These are phyloP conservation scores for Porites lutea DNA, from an alignment of 64 coral and sea anemone genomes.

Conservation along the genomic window DNA sequence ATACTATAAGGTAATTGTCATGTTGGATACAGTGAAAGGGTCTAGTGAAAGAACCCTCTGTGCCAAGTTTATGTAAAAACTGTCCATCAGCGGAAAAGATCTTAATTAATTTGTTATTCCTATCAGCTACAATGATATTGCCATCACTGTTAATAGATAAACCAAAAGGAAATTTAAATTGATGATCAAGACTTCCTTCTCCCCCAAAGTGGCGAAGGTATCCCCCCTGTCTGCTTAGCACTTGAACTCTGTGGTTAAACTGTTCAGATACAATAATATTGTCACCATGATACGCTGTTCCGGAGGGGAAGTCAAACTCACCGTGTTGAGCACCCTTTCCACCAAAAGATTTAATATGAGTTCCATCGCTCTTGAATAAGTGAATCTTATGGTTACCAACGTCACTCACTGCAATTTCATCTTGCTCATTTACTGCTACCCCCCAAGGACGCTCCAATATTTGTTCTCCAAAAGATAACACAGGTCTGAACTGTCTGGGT, in stretches of 20 bases:
- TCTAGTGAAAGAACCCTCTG: slow-evolving; percentile 6
- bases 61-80: neutral
- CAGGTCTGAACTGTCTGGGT: too few species aligned
- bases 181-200: neutral
- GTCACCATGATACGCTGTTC: neutral
- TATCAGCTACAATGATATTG: neutral
- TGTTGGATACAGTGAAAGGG: slow-evolving; percentile 44
- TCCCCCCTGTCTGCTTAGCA: neutral
- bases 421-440: neutral
- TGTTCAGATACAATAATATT: slow-evolving; percentile 5
- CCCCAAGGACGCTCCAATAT: slow-evolving; percentile 22
- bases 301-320: neutral
- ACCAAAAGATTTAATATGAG: neutral
- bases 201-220: neutral
- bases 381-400: neutral
- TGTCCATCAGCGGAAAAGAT: neutral
- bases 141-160: neutral
- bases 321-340: neutral
- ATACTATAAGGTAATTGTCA: slow-evolving; percentile 27
- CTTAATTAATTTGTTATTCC: neutral
- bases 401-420: slow-evolving; percentile 5
- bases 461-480: neutral
- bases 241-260: neutral
- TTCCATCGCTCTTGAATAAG: neutral
- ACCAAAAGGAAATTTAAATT: neutral